These are phyloP conservation scores for Archocentrus centrarchus DNA, from an alignment of 2,113 vertebrate genomes.

Conservation along the genomic window DNA sequence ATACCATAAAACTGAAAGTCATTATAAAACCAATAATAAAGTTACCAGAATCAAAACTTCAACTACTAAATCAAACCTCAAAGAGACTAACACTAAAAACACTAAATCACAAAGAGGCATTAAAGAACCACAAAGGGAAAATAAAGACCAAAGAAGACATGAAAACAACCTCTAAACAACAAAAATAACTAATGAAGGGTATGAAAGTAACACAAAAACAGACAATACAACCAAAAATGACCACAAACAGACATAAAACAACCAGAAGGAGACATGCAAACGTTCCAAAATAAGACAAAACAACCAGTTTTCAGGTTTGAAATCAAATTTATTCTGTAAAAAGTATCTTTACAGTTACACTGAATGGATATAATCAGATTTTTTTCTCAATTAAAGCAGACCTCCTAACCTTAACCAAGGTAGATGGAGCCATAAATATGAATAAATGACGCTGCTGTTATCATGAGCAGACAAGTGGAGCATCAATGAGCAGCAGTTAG, in stretches of 20 bases:
- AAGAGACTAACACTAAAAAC: not conserved
- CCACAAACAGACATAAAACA: not conserved
- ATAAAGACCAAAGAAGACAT: no score
- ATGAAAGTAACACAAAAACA: not conserved
- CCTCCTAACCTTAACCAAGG: not conserved
- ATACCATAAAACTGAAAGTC: not conserved
- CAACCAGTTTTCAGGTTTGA: no score
- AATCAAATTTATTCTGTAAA: no score
- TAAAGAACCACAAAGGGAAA: not conserved
- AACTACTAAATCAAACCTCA: not conserved
- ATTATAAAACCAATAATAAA: not conserved
- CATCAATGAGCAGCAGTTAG: not conserved
- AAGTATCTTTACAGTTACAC: no score
- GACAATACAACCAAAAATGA: not conserved
- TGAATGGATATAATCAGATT: not conserved
- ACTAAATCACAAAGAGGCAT: not conserved
- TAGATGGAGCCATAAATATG: not conserved
- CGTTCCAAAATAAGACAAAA: not conserved
- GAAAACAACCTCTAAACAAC: not conserved
- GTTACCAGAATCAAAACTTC: not conserved
- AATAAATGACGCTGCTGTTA: not conserved
- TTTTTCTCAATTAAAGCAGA: not conserved
- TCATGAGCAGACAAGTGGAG: not conserved
- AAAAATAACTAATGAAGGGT: not conserved
- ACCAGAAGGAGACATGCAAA: not conserved